Conservation (phyloP, 37 sponge, comb jelly and placozoan genomes). For the Hormiphora californensis region DNA sequence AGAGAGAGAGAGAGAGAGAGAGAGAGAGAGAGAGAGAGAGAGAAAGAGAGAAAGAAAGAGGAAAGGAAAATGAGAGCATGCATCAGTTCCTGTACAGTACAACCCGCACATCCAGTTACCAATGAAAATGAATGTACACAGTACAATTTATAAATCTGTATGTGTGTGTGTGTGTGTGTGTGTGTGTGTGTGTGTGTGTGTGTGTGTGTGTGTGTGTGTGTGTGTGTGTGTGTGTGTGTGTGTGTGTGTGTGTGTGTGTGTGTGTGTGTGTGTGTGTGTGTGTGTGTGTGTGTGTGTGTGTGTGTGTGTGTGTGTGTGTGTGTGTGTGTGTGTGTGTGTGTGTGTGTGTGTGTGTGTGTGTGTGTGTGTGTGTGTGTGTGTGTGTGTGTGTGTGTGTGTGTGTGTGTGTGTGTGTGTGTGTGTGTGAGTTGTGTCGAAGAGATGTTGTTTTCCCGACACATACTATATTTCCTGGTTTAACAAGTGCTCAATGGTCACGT, state of each 20-base stretch:
- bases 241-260: conserved; percentile 56
- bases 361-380: conserved; percentile 58
- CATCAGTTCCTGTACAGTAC: too few relatives aligned
- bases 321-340: conserved; percentile 50
- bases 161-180: background rate
- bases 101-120: too few relatives aligned
- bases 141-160: too few relatives aligned
- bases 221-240: conserved; percentile 55
- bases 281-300: conserved; percentile 57
- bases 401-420: background rate
- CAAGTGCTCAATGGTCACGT: too few relatives aligned
- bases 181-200: conserved; percentile 59
- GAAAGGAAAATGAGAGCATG: too few relatives aligned
- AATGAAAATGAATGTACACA: too few relatives aligned
- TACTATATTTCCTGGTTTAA: too few relatives aligned
- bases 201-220: conserved; percentile 58
- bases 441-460: too few relatives aligned
- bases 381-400: background rate
- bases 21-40: too few relatives aligned
- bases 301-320: conserved; percentile 55
- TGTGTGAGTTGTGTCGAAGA: conserved; percentile 55
- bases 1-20: too few relatives aligned
- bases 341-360: conserved; percentile 56
- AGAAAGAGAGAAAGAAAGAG: too few relatives aligned
- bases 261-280: conserved; percentile 44